Evolutionary conservation across 37 sponge, comb jelly and placozoan genomes (phyloP).

Genomic region (Tethya wilhelma): DNA sequence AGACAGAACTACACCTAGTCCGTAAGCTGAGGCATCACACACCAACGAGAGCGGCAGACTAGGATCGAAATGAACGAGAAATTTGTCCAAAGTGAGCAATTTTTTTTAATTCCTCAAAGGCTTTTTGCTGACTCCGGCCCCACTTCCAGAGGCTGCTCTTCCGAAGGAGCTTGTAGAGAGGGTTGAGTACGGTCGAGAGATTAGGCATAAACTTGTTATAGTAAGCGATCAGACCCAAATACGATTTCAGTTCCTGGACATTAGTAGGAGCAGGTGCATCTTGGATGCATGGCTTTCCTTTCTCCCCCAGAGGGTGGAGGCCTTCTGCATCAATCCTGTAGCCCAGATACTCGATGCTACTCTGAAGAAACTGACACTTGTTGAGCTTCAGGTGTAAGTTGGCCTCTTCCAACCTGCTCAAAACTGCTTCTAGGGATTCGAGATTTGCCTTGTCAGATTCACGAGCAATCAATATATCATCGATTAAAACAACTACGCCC

Average conservation of each 20-base stretch:
- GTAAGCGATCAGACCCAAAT: conserved; percentile 27
- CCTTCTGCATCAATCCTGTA: conserved; percentile 22
- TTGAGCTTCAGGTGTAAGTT: conserved; percentile 7
- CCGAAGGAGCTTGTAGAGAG: neutral
- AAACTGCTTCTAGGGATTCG: conserved; percentile 15
- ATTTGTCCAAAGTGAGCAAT: conserved; percentile 1
- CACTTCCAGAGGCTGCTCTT: conserved; percentile 7
- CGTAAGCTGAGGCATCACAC: conserved; percentile 23
- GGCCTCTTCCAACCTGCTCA: conserved; percentile 35
- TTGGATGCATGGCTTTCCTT: conserved; percentile 4
- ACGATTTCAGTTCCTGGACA: conserved; percentile 16
- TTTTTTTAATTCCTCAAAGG: conserved; percentile 14
- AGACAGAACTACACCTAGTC: conserved; percentile 16
- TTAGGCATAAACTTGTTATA: conserved; percentile 10
- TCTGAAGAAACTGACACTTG: conserved; percentile 29
- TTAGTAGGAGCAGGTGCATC: conserved; percentile 31
- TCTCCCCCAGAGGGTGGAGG: neutral
- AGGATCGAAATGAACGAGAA: conserved; percentile 40
- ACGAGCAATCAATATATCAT: conserved; percentile 41
- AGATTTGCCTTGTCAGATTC: conserved; percentile 6
- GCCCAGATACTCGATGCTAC: conserved; percentile 29
- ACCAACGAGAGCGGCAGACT: conserved; percentile 8
- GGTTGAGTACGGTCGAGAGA: neutral
- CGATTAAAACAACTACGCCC: conserved; percentile 14
- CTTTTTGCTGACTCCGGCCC: neutral